phyloP scores from a whole-genome alignment of 2,113 vertebrate genomes.

The Mesitornis unicolor region DNA sequence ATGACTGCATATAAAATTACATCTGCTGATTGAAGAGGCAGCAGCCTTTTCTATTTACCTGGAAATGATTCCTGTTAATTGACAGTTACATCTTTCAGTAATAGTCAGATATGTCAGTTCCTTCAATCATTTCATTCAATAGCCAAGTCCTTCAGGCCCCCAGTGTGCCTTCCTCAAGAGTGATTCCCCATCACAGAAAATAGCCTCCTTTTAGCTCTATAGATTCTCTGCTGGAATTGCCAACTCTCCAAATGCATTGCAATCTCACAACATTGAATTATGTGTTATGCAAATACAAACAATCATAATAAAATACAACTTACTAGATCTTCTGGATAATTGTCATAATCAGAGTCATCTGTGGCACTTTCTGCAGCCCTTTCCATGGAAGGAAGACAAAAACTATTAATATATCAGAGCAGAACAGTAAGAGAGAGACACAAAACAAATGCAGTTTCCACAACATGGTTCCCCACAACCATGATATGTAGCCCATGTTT shows the following conservation, averaged over 20 bases:
- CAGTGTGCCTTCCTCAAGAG: neutral
- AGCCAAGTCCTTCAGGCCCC: neutral
- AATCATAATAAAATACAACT: neutral
- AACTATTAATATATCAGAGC: neutral
- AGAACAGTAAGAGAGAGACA: neutral
- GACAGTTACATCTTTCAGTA: neutral
- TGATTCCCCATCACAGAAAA: neutral
- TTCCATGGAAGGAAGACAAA: neutral
- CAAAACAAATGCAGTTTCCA: neutral
- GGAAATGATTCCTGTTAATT: neutral
- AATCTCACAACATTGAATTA: neutral
- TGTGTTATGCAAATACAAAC: neutral
- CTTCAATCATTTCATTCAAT: neutral
- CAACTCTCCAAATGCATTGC: neutral
- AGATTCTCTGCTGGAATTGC: neutral
- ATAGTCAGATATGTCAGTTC: neutral
- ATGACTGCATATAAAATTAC: neutral
- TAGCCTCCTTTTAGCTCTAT: neutral
- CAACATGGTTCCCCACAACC: neutral
- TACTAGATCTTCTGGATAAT: conserved; percentile 78
- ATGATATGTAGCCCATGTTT: neutral
- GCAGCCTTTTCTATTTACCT: neutral
- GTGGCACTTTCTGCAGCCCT: conserved; percentile 74
- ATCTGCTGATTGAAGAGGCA: neutral
- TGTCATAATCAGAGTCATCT: conserved; percentile 79